Evolutionary conservation across 1,140 invertebrate species (phyloP).

Genomic region (Micrasema longulum): DNA sequence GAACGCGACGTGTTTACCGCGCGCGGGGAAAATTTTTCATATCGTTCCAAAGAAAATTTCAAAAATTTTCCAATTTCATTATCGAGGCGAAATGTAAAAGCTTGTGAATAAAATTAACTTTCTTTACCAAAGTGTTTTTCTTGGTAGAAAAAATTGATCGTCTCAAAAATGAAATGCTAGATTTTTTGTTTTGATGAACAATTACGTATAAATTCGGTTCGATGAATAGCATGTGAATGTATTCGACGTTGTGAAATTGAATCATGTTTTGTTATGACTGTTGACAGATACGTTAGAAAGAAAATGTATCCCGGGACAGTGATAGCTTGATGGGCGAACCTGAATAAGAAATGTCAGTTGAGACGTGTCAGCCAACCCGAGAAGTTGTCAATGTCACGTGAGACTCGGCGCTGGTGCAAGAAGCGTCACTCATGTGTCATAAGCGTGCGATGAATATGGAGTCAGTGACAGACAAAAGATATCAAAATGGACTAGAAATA

Average conservation of each 20-base stretch:
- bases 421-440: conserved; percentile 27
- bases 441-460: neutral
- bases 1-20: conserved; percentile 35
- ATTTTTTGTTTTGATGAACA: too few species aligned
- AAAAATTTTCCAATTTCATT: neutral
- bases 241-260: neutral
- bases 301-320: conserved; percentile 15
- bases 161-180: too few species aligned
- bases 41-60: neutral
- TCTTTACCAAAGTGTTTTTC: neutral
- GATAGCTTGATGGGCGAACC: conserved; percentile 6
- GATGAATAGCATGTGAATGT: neutral
- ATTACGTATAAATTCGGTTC: too few species aligned
- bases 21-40: neutral
- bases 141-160: too few species aligned
- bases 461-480: neutral
- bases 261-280: neutral
- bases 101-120: too few species aligned
- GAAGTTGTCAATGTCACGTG: conserved; percentile 19
- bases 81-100: too few species aligned
- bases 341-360: conserved; percentile 16
- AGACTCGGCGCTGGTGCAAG: conserved; percentile 3
- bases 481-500: too few species aligned
- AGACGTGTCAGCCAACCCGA: conserved; percentile 11
- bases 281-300: conserved; percentile 26